A percentile compares a stretch with the other conserved stretches of the same genome.
Evolutionary conservation across 2,888 invertebrate genomes (phyloP).

Genomic region (Harpagoxenus sublaevis): DNA sequence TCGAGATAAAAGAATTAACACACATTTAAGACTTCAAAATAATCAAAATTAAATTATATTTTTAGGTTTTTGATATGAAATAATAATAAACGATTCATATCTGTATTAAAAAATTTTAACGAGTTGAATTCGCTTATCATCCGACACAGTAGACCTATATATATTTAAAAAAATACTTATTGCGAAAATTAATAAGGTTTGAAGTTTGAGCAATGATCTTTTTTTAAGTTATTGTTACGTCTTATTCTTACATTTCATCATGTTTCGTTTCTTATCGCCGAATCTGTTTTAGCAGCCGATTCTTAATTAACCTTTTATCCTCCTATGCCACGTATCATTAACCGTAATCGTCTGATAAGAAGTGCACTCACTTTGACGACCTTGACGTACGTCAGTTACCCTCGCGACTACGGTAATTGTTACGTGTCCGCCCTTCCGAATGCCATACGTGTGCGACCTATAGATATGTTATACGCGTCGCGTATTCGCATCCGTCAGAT

Average conservation of each 20-base stretch:
- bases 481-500: constrained; percentile 77
- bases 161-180: neutral
- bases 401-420: constrained; percentile 78
- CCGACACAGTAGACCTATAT: constrained; percentile 54
- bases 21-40: neutral
- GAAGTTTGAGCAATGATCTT: neutral
- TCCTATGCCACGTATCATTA: neutral
- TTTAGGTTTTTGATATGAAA: neutral
- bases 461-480: constrained; percentile 61
- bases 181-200: neutral
- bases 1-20: neutral
- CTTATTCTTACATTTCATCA: neutral
- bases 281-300: neutral
- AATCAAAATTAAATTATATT: neutral
- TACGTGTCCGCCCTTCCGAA: constrained; percentile 46
- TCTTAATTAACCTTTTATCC: constrained; percentile 17
- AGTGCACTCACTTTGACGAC: constrained; percentile 53
- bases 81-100: constrained; percentile 9
- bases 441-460: constrained; percentile 54
- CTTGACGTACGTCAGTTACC: constrained; percentile 77
- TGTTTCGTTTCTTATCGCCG: neutral
- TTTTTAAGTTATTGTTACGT: neutral
- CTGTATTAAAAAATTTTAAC: neutral
- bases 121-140: constrained; percentile 49
- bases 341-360: constrained; percentile 78